Conservation (phyloP, 2,797 vertebrate species). For the Hephaestus fuliginosus region DNA sequence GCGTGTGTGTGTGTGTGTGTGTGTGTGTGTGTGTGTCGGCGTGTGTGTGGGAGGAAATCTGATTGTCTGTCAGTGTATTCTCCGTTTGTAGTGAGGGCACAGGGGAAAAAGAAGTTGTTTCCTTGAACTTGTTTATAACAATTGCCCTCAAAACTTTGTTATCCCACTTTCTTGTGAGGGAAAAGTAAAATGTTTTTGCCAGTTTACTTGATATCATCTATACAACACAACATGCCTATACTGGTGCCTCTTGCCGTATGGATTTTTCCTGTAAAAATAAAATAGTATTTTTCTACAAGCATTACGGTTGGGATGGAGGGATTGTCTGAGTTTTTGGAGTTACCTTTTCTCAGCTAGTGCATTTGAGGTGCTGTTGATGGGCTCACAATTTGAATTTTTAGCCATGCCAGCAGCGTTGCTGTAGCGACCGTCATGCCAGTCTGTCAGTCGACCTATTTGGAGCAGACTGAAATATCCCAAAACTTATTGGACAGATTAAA, state of each 20-base stretch:
- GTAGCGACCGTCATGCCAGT: background rate
- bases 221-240: background rate
- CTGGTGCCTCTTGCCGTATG: background rate
- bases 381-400: background rate
- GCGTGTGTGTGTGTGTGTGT: constrained; percentile 38
- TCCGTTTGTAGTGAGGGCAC: constrained; percentile 38
- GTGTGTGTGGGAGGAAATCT: constrained; percentile 55
- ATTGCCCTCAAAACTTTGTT: constrained; percentile 60
- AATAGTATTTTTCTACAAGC: background rate
- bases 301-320: background rate
- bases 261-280: constrained; percentile 8
- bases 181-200: constrained; percentile 45
- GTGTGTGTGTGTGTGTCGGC: constrained; percentile 36
- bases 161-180: constrained; percentile 40
- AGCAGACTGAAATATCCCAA: background rate
- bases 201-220: constrained; percentile 38
- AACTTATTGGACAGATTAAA: background rate
- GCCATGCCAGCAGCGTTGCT: background rate
- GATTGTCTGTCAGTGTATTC: constrained; percentile 66
- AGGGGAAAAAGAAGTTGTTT: constrained; percentile 51
- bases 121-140: constrained; percentile 70
- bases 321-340: background rate
- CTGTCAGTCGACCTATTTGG: background rate
- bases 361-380: background rate
- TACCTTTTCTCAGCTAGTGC: background rate